Base-by-base conservation (phyloP, 2,797 vertebrate genomes). In the Gymnoscopelus braueri region DNA sequence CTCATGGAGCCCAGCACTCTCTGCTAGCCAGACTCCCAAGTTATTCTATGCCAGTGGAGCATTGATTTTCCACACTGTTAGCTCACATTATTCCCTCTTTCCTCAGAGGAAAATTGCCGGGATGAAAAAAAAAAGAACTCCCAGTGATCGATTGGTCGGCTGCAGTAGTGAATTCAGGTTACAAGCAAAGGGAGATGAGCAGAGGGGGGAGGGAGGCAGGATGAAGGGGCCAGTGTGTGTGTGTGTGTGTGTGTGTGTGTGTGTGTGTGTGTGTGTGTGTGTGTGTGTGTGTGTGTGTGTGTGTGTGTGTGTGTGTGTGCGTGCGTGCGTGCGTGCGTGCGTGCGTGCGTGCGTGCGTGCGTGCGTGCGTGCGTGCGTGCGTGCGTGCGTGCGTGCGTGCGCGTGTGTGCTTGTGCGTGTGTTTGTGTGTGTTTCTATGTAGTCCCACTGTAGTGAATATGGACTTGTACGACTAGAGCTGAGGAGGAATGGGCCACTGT, bases 21-120 rank as follows among this genome's bases (percentile, higher is more conserved):
- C 88, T 90, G 84, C 87, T 87, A 88, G 83, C 81, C 77, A 89
- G 81, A 83, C 87, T 88, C 84, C 83, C 39, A 81, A 87, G 87
- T 92, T 92, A 90, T 91, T 91, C 89, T 89, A 85, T 88, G 90
- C 90, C 87, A 91, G 87, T 86, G 87, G 83, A 91, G 88, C 90
- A 93, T 92, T 92, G 89, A 93, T 93, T 93, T 91, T 91, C 90
- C 89, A 90, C 91, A 91, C 90, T 91, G 90, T 93, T 93, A 92
- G 90, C 90, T 90, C 90, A 90, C 90, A 93, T 93, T 91, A 92
- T 92, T 87, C 90, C 90, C 83, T 73, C 82, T 91, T 90, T 91
- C 90, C 89, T 91, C 85, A 83, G 85, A 89, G 87, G 89, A 92
- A 92, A 92, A 90, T 91, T 92, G 90, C 88, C 2, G 66, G 81